Evolutionary conservation across 2,113 vertebrate species (phyloP), one percentile per base, ranked within the genome.

Genomic region (Garra rufa): DNA sequence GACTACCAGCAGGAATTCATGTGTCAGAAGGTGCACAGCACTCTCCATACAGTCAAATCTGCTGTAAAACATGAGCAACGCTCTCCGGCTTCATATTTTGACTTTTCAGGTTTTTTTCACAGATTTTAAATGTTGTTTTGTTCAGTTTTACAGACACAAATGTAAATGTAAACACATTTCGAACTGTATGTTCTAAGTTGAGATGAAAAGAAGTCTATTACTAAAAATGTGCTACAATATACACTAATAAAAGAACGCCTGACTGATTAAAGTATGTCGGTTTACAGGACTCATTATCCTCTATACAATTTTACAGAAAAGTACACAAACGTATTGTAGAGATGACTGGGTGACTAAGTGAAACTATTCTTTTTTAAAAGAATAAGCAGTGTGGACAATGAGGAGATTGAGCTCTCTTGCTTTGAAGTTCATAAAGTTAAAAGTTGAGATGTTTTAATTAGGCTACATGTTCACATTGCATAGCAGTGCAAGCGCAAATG

Each of bases 21-120:
- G 85, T 75, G 77, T 84, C 63, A 86, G 28, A 90, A 90, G 85
- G 91, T 89, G 90, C 91, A 89, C 91, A 91, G 88, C 89, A 91
- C 90, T 80, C 85, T 76, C 88, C 87, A 52, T 77, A 75, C 14
- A 59, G n/a, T 26, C 86, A 82, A 9, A 34, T 67, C 30, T 59
- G 43, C 38, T 70, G 14, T 19, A 55, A 41, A 81, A 38, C 19
- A 71, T 44, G 1, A 44, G 14, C 59, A 48, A 19, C 48, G 59
- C 44, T 67, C 71, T 63, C n/a, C n/a, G n/a, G n/a, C n/a, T n/a
- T n/a, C n/a, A n/a, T n/a, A n/a, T n/a, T n/a, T n/a, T n/a, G n/a
- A n/a, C n/a, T n/a, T n/a, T n/a, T n/a, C 55, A 69, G 69, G 41
- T 7, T 50, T 52, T 11, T 1, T 2, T 17, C 30, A 69, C 65